A percentile compares a stretch with the other conserved stretches of the same genome.
phyloP scores from a whole-genome alignment of 2,113 vertebrate species.

The Rhabdornis inornatus region DNA sequence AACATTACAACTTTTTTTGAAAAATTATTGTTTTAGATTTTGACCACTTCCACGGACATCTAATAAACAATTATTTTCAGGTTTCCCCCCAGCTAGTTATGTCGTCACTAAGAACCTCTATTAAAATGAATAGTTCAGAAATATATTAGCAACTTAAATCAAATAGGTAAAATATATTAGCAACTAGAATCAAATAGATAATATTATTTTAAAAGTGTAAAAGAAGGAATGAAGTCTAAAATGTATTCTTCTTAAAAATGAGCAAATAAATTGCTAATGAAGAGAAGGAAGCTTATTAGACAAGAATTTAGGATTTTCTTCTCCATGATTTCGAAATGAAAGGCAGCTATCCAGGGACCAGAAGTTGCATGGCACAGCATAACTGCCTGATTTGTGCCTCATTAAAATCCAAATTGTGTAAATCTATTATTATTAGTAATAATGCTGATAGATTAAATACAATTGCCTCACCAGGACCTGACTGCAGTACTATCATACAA shows the following conservation, averaged over 20 bases:
- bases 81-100: neutral
- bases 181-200: neutral
- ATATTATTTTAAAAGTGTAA: neutral
- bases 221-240: neutral
- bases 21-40: neutral
- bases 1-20: accelerated
- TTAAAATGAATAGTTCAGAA: neutral
- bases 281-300: neutral
- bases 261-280: neutral
- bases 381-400: neutral
- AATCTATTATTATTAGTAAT: neutral
- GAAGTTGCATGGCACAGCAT: neutral
- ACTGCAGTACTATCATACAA: neutral
- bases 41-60: neutral
- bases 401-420: conserved; percentile 2
- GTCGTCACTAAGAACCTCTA: neutral
- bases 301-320: neutral
- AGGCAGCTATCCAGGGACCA: neutral
- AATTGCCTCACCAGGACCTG: neutral
- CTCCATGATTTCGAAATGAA: neutral
- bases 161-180: neutral
- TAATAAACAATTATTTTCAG: neutral
- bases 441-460: neutral
- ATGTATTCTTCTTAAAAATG: neutral
- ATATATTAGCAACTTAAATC: neutral